phyloP scores from a whole-genome alignment of 2,888 invertebrate species.

The Lagria hirta region DNA sequence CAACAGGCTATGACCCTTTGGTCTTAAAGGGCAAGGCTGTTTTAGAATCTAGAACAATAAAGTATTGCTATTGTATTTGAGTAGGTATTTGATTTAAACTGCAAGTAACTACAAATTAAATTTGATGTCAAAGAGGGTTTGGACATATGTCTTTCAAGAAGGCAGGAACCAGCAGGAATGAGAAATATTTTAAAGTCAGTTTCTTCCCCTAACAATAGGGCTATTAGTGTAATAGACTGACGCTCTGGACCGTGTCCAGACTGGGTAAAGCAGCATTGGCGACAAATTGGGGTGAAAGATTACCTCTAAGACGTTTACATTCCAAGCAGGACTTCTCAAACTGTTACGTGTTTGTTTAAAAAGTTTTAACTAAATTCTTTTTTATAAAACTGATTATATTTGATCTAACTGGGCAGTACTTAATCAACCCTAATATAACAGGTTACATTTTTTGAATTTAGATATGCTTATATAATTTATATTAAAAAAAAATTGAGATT shows the following conservation, averaged over 20 bases:
- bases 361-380: no score
- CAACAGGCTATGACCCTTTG: slow-evolving; percentile 20
- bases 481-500: no score
- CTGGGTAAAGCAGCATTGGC: slow-evolving; percentile 51
- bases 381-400: no score
- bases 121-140: slow-evolving; percentile 4
- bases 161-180: slow-evolving; percentile 40
- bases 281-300: slow-evolving; percentile 56
- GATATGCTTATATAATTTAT: no score
- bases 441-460: no score
- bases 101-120: no score
- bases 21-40: slow-evolving; percentile 20
- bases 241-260: slow-evolving; percentile 54
- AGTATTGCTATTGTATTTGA: slow-evolving; percentile 8
- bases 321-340: slow-evolving; percentile 35
- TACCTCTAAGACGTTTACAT: slow-evolving; percentile 47
- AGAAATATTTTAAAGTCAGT: slow-evolving; percentile 51
- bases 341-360: no score
- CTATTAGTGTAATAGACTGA: slow-evolving; percentile 55
- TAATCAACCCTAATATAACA: no score
- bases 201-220: slow-evolving; percentile 50
- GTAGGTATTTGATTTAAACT: no score
- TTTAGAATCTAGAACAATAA: slow-evolving; percentile 19
- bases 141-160: slow-evolving; percentile 26
- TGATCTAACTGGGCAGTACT: no score